Conservation (phyloP, 2,888 invertebrate genomes). For the Endotricha flammealis region DNA sequence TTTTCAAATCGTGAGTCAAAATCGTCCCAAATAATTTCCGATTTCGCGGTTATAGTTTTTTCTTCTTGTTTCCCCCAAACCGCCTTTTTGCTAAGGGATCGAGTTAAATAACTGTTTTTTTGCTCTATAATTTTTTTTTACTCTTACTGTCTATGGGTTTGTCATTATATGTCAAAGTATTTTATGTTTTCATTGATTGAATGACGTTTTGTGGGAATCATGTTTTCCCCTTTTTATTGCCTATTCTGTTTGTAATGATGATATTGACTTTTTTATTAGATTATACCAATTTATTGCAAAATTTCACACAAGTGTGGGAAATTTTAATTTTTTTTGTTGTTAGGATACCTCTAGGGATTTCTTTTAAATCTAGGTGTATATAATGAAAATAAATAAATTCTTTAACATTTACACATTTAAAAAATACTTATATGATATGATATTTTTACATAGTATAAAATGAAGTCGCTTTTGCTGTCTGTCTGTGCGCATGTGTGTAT, state of each 20-base stretch:
- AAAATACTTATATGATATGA: no score
- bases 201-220: slow-evolving; percentile 56
- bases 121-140: slow-evolving; percentile 34
- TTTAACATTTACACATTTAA: no score
- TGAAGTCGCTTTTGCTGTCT: no score
- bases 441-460: no score
- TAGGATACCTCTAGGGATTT: slow-evolving; percentile 22
- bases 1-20: slow-evolving; percentile 13
- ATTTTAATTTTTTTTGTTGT: slow-evolving; percentile 5
- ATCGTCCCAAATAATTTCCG: slow-evolving; percentile 34
- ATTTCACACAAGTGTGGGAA: slow-evolving; percentile 27
- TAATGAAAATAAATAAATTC: no score
- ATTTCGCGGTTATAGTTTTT: slow-evolving; percentile 54
- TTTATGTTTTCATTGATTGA: slow-evolving; percentile 62
- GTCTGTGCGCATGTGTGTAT: no score
- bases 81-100: slow-evolving; percentile 40
- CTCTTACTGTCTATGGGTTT: slow-evolving; percentile 40
- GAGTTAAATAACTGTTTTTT: slow-evolving; percentile 38
- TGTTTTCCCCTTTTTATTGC: slow-evolving; percentile 26
- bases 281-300: slow-evolving; percentile 28
- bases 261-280: slow-evolving; percentile 49
- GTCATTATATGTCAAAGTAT: slow-evolving; percentile 71
- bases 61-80: slow-evolving; percentile 31
- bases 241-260: slow-evolving; percentile 53
- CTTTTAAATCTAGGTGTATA: background rate